Evolutionary conservation across 2,797 vertebrate species (phyloP).

Genomic region (Coranthus polyacanthus): DNA sequence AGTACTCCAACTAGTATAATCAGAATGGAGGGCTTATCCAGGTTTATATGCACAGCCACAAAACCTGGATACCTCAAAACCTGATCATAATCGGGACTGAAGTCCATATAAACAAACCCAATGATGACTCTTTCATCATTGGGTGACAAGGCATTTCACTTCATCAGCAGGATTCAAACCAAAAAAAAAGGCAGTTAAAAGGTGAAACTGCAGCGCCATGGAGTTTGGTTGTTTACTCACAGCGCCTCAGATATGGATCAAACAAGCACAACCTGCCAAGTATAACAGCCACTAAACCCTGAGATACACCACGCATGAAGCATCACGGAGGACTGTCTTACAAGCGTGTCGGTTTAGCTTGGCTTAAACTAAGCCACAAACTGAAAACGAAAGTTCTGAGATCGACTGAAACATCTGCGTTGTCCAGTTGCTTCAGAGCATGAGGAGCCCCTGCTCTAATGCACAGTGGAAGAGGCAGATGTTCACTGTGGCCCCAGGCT

Average conservation of each 20-base stretch:
- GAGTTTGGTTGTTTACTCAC: slow-evolving; percentile 76
- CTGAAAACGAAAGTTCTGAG: slow-evolving; percentile 65
- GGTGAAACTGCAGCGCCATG: slow-evolving; percentile 72
- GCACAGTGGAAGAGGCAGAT: slow-evolving; percentile 81
- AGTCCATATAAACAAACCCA: no score
- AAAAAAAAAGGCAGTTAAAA: slow-evolving; percentile 51
- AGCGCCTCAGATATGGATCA: slow-evolving; percentile 74
- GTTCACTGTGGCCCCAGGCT: slow-evolving; percentile 83
- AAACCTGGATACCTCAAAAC: no score
- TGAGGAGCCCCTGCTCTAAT: slow-evolving; percentile 63
- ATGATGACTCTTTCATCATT: slow-evolving; percentile 43
- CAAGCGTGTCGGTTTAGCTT: slow-evolving; percentile 43
- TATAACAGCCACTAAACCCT: slow-evolving; percentile 40
- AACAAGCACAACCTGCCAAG: slow-evolving; percentile 72
- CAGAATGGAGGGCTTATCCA: no score
- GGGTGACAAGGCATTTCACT: slow-evolving; percentile 52
- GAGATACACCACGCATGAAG: slow-evolving; percentile 24
- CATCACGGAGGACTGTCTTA: slow-evolving; percentile 10
- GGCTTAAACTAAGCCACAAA: slow-evolving; percentile 54
- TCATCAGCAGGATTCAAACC: slow-evolving; percentile 69
- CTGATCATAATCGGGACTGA: no score
- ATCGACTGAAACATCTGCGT: slow-evolving; percentile 62
- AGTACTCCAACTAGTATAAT: no score
- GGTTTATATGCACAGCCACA: no score
- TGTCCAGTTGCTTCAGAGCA: slow-evolving; percentile 61